Base-by-base conservation (phyloP, 2,797 vertebrate species). In the Acestrorhynchus altus region DNA sequence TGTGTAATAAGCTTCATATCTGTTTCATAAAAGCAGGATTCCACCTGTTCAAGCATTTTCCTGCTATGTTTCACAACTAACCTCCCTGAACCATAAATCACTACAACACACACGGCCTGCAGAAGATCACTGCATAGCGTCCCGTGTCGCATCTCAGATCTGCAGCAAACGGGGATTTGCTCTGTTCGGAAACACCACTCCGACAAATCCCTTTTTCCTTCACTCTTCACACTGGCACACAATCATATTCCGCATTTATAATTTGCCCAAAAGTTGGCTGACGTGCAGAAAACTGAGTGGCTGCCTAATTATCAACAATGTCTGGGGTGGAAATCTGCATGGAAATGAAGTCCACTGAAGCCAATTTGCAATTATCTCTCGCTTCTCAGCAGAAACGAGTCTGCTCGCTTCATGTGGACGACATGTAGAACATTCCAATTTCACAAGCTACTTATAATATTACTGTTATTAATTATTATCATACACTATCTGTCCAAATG, bases 171-270 rank as follows among this genome's bases (percentile, higher is more conserved):
- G 67, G 35, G 22, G 39, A 73, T 74, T 44, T 42, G 42, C 67
- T 79, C 57, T 61, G 72, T 71, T 78, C 40, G 22, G 51, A 72
- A 31, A 72, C 12, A 4, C 28, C 54, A 42, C 22, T 59, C 59
- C 11, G 65, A 71, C 63, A 82, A 57, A 66, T 54, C 42, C 52
- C 46, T 47, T 59, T 44, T 10, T 15, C 8, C 8, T 16, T 73
- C 22, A 9, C 39, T 26, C 69, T 47, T 31, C 39, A 46, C 70
- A 15, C 39, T 47, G 24, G 69, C 22, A 44, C 22, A 66, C 42
- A 47, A 2, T 60, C 57, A 31, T 3, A 60, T 60, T 60, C 57
- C 4, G 16, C 26, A 15, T 31, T 35, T 18, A 18, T 60, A 31
- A 60, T 57, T 12, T 9, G 26, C 0, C 64, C 42, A 66, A 15